Evolutionary conservation across 2,888 invertebrate genomes (phyloP), one percentile per base, ranked within the genome.

Genomic region (Hemistola chrysoprasaria): DNA sequence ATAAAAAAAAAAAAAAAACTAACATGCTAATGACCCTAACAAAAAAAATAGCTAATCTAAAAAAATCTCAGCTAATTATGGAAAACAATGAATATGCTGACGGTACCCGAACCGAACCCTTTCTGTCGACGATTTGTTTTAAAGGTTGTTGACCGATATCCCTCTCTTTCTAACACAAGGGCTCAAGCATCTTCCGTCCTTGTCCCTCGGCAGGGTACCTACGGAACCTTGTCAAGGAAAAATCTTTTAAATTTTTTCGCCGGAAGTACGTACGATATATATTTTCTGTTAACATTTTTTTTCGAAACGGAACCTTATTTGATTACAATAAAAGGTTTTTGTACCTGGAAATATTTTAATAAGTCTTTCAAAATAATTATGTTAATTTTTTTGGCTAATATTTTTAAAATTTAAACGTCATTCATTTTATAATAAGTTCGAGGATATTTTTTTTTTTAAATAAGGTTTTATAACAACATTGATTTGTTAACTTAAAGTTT

Each of bases 121-220:
- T 80, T 77, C 77, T 78, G 76, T 78, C 71, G 71, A 69, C 87
- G 86, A 86, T 88, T 86, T 86, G 87, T 86, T 87, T 86, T 81
- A 87, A 79, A 83, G 87, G 87, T 87, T 87, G 72, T 86, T 83
- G 83, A 75, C 85, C 85, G 77, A 71, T 50, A 54, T 57, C 67
- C 59, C 44, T 82, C 83, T 60, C 71, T 59, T 54, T 82, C 73
- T 53, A 48, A 47, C 75, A 58, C 54, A 56, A 59, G 51, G 46
- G 44, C 60, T 62, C 53, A 57, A 59, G 50, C 59, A 72, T 74
- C 55, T 49, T 54, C 43, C 49, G 40, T 81, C 81, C 57, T 73
- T 21, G 46, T 81, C 73, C 37, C 70, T 68, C 79, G 59, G 65
- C 66, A 68, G 79, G 82, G 81, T 75, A 79, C 71, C 75, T 76